A percentile compares a stretch with the other conserved stretches of the same genome.
Evolutionary conservation across 2,797 vertebrate genomes (phyloP).

Genomic region (Basileuterus tristriatus): DNA sequence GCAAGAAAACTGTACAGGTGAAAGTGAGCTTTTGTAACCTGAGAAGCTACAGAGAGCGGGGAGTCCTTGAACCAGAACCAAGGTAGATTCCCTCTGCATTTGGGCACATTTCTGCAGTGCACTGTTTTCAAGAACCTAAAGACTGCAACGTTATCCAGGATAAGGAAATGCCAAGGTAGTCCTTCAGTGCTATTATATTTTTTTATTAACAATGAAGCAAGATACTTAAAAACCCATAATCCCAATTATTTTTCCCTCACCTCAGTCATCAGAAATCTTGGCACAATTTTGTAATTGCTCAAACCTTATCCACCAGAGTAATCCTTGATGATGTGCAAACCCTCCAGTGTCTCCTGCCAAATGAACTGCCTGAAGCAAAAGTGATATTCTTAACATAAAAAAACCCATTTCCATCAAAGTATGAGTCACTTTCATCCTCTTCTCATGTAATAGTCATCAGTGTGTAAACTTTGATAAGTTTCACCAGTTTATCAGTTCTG

Average conservation of each 20-base stretch:
- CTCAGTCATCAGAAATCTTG: background rate
- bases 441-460: background rate
- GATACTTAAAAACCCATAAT: background rate
- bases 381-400: background rate
- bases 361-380: background rate
- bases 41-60: background rate
- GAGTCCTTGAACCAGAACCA: background rate
- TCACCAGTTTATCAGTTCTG: background rate
- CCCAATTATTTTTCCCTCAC: background rate
- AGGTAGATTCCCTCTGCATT: background rate
- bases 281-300: background rate
- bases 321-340: background rate
- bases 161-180: background rate
- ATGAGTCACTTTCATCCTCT: background rate
- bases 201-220: background rate
- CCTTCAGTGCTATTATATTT: background rate
- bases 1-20: background rate
- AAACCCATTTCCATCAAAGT: background rate
- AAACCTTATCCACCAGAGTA: background rate
- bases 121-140: background rate
- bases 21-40: background rate
- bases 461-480: background rate
- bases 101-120: background rate
- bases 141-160: background rate
- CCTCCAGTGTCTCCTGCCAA: background rate